Conservation (phyloP, 2,113 vertebrate genomes). For the Sterna hirundo region DNA sequence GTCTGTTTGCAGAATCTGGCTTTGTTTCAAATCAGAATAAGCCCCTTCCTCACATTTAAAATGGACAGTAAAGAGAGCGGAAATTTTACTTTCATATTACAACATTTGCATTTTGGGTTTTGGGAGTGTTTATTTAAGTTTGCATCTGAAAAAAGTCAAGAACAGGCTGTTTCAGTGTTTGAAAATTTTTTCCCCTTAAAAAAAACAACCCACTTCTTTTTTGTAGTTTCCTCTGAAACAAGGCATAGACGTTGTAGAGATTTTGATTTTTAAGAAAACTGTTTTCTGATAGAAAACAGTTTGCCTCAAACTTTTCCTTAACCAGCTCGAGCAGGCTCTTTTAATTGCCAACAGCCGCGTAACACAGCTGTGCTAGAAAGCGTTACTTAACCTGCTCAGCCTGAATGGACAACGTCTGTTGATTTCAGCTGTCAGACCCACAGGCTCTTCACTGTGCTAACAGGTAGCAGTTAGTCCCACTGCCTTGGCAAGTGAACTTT, state of each 20-base stretch:
- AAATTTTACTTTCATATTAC: background rate
- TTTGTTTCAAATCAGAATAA: background rate
- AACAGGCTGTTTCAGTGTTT: background rate
- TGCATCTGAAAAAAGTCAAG: background rate
- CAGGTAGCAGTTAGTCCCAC: background rate
- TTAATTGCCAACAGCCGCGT: background rate
- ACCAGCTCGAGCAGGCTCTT: background rate
- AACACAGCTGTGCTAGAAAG: background rate
- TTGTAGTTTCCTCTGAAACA: background rate
- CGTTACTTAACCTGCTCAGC: background rate
- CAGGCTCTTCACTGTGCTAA: background rate
- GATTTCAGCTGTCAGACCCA: background rate
- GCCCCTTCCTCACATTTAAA: background rate
- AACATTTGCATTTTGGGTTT: background rate
- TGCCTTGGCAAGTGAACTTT: background rate
- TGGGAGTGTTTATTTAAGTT: background rate
- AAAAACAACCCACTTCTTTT: fast-evolving
- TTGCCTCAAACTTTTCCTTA: background rate
- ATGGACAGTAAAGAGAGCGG: background rate
- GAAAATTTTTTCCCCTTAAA: background rate
- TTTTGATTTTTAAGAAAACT: background rate
- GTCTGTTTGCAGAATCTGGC: background rate
- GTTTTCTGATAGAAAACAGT: background rate
- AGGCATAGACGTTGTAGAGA: background rate
- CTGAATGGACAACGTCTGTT: background rate